Evolutionary conservation across 2,797 vertebrate species (phyloP).

Genomic region (Channallabes apus): DNA sequence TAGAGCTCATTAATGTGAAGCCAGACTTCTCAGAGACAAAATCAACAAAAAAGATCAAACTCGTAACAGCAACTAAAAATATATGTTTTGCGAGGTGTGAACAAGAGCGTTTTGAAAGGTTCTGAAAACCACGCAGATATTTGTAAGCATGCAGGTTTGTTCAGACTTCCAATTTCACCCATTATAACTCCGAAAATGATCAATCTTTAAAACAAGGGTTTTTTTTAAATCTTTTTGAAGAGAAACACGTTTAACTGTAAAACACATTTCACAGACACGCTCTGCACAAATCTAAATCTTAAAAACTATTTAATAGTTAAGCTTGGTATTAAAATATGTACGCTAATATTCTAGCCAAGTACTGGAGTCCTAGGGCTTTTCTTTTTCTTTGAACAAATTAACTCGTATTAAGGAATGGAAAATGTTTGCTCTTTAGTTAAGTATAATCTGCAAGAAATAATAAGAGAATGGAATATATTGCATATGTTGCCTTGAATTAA

Average conservation of each 20-base stretch:
- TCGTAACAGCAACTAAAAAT: not conserved
- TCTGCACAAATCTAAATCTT: not conserved
- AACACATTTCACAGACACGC: not conserved
- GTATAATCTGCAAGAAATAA: too few species aligned
- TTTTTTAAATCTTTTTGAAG: not conserved
- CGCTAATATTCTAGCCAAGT: not conserved
- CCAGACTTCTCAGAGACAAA: not conserved
- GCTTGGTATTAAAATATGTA: not conserved
- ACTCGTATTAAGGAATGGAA: too few species aligned
- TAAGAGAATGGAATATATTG: too few species aligned
- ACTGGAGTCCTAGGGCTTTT: not conserved
- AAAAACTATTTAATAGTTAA: not conserved
- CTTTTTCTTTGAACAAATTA: not conserved
- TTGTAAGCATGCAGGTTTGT: not conserved
- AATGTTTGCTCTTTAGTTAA: too few species aligned
- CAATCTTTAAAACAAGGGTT: not conserved
- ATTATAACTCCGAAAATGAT: not conserved
- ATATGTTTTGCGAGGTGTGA: not conserved
- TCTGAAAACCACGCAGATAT: not conserved
- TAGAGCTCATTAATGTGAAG: slow-evolving; percentile 15
- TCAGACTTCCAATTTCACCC: not conserved
- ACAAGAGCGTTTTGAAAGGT: not conserved
- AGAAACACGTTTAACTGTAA: not conserved
- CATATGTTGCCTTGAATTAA: too few species aligned
- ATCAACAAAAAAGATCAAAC: not conserved